Evolutionary conservation across 2,113 vertebrate genomes (phyloP).

Genomic region (Castor canadensis): DNA sequence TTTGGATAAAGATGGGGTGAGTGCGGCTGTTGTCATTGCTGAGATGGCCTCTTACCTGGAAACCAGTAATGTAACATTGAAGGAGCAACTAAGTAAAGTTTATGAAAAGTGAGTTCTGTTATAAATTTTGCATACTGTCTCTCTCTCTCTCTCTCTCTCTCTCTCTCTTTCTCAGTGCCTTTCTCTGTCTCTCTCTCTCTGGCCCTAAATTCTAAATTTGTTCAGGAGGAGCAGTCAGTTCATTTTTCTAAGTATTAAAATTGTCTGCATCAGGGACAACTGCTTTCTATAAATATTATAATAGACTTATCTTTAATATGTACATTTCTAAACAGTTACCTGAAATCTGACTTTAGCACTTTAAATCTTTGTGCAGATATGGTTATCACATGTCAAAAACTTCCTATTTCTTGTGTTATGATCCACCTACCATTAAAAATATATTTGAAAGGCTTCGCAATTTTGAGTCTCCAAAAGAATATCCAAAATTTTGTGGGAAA

Average conservation of each 20-base stretch:
- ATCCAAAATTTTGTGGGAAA: slow-evolving; percentile 88
- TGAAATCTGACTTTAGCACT: slow-evolving; percentile 57
- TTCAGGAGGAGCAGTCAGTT: neutral
- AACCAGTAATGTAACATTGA: slow-evolving; percentile 84
- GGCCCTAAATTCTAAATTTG: neutral
- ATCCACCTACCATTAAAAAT: slow-evolving; percentile 90
- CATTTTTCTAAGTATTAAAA: slow-evolving; percentile 30
- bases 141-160: fast-evolving
- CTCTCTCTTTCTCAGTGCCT: neutral
- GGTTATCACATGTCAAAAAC: slow-evolving; percentile 94
- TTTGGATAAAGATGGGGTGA: slow-evolving; percentile 97
- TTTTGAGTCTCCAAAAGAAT: slow-evolving; percentile 85
- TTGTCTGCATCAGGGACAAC: neutral
- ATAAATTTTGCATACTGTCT: fast-evolving
- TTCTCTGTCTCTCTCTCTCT: neutral
- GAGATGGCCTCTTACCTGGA: slow-evolving; percentile 94
- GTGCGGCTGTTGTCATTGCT: slow-evolving; percentile 91
- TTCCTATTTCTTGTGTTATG: slow-evolving; percentile 94
- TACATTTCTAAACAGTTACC: neutral
- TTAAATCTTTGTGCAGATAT: slow-evolving; percentile 86
- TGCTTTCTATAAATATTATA: slow-evolving; percentile 30
- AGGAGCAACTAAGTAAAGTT: slow-evolving; percentile 88
- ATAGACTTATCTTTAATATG: slow-evolving; percentile 9
- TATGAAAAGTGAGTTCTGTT: slow-evolving; percentile 89
- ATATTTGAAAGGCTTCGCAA: slow-evolving; percentile 93